Percentiles rank a stretch among this genome's conserved stretches.
These are phyloP conservation scores for Mastigias papua DNA, from an alignment of 30 jellyfish, hydroid and myxozoan species.

Conservation along the genomic window DNA sequence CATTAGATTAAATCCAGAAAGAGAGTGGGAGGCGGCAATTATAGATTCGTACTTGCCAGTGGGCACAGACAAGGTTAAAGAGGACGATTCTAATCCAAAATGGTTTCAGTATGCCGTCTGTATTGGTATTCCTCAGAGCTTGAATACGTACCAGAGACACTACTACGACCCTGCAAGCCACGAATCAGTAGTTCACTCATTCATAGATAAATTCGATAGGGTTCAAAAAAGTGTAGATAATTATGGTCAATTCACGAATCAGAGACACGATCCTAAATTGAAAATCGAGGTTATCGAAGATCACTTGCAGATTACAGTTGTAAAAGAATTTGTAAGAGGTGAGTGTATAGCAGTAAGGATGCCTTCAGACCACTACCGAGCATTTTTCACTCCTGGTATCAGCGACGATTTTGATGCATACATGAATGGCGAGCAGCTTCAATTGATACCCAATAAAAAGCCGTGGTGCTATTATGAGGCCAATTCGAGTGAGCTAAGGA, in stretches of 20 bases:
- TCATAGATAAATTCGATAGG: neutral
- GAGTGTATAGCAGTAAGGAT: too few relatives aligned
- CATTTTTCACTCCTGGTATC: too few relatives aligned
- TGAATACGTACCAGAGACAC: neutral
- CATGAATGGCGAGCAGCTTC: too few relatives aligned
- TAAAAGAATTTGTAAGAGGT: too few relatives aligned
- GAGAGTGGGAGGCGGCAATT: neutral
- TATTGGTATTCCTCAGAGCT: neutral
- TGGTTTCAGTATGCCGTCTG: neutral
- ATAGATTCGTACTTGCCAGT: neutral
- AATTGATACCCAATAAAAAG: too few relatives aligned
- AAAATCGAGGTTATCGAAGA: too few relatives aligned
- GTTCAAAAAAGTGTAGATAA: neutral
- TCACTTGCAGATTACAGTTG: too few relatives aligned
- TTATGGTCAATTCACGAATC: neutral
- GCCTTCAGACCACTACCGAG: too few relatives aligned
- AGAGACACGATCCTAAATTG: too few relatives aligned
- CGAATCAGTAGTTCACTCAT: neutral
- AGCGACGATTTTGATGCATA: too few relatives aligned
- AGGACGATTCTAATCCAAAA: neutral
- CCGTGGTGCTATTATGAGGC: too few relatives aligned
- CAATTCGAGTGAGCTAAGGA: too few relatives aligned
- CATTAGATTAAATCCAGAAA: neutral
- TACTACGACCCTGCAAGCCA: neutral
- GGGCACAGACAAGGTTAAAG: neutral